Percentiles rank a stretch among this genome's conserved stretches.
Conservation (phyloP, 2,888 invertebrate species). For the Branchipolynoe longqiensis region DNA sequence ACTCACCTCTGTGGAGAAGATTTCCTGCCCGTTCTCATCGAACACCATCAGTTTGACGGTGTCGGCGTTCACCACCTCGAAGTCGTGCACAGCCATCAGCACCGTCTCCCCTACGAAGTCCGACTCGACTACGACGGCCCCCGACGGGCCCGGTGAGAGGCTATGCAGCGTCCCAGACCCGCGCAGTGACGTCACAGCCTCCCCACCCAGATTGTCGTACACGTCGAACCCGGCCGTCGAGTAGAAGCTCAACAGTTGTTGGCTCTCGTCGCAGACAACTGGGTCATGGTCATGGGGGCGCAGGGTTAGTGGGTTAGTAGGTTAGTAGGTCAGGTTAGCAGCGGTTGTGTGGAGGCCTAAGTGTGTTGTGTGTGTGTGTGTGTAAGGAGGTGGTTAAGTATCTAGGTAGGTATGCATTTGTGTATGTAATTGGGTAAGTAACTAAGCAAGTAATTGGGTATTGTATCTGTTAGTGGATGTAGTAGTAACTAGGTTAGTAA, state of each 20-base stretch:
- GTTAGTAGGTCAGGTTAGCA: no score
- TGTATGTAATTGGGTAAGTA: no score
- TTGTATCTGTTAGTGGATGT: no score
- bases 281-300: background rate
- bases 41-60: background rate
- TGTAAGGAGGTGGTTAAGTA: no score
- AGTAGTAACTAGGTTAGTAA: no score
- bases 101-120: background rate
- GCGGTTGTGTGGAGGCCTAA: no score
- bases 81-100: conserved; percentile 15
- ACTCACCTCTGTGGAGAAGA: conserved; percentile 35
- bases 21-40: conserved; percentile 14
- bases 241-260: conserved; percentile 5
- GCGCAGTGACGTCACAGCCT: background rate
- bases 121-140: conserved; percentile 4
- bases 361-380: no score
- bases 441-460: no score
- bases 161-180: background rate
- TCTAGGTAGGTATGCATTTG: no score
- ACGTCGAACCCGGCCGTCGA: background rate
- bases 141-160: background rate
- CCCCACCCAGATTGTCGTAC: conserved; percentile 19
- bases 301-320: no score
- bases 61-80: conserved; percentile 3
- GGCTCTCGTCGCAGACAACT: background rate